These are phyloP conservation scores for Sesia bembeciformis DNA, from an alignment of 2,888 invertebrate species.

Conservation along the genomic window DNA sequence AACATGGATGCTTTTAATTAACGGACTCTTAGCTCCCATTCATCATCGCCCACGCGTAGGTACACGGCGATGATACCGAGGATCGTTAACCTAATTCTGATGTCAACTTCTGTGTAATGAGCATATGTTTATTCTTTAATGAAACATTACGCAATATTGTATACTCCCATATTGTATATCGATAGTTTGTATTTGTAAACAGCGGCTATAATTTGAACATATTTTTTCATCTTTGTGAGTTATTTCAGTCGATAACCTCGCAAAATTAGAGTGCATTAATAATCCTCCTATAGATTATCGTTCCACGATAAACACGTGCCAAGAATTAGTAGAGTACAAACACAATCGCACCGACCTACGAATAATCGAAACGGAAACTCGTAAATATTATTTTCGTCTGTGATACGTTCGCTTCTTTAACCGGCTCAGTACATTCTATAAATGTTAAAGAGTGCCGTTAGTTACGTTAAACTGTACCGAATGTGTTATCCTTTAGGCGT, in stretches of 20 bases:
- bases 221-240: too few relatives aligned
- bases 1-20: constrained; percentile 23
- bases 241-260: too few relatives aligned
- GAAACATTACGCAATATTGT: neutral
- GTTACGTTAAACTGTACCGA: too few relatives aligned
- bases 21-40: constrained; percentile 17
- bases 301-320: constrained; percentile 12
- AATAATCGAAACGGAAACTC: constrained; percentile 1
- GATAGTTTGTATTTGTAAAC: too few relatives aligned
- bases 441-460: neutral
- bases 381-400: constrained; percentile 29
- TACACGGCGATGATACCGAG: neutral
- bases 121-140: neutral
- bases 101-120: neutral
- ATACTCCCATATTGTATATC: too few relatives aligned
- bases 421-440: neutral
- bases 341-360: neutral
- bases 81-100: neutral
- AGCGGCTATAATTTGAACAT: too few relatives aligned
- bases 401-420: constrained; percentile 5
- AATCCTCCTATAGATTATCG: neutral
- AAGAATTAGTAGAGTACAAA: constrained; percentile 13
- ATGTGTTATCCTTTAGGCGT: neutral
- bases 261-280: too few relatives aligned
- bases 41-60: constrained; percentile 26